Base-by-base conservation (phyloP, 2,888 invertebrate genomes). In the Sinotaia quadrata region DNA sequence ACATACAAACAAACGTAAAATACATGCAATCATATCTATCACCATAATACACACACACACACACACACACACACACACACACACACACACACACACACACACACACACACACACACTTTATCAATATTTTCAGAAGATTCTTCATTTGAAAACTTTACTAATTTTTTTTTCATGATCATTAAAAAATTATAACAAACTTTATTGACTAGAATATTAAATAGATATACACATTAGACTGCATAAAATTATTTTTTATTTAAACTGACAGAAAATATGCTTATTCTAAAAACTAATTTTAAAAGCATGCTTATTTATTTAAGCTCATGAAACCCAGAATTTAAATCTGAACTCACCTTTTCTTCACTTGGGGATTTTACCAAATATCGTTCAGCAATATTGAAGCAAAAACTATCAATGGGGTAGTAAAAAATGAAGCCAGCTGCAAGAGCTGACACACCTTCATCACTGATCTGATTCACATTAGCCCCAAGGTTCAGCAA, bases 401-500 rank as follows among this genome's bases (percentile, higher is more conserved):
- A 81, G 27, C 73, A 74, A 67, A 86, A 87, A 24, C 78, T 78
- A 21, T 85, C 82, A n/a, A 78, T 73, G 5, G 87, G 85, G 69
- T 87, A 88, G 71, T 81, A 87, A 70, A 83, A 85, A 24, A 88
- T 80, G 65, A 83, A 81, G 7, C 87, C 85, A 15, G 87, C 85
- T 3, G 85, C 80, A n/a, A 88, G 75, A 1, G 85, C 83, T 7
- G 88, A 87, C 49, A 87, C 81, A 4, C 87, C 86, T 68, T 86
- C 84, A 72, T 87, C 86, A 67, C 80, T 86, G 21, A 88, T 75
- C 69, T 85, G 83, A 75, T 88, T 88, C 8, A 88, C 84, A 70
- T 88, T 81, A 2, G 88, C 87, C 51, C 88, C 88, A 60, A 84
- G 81, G 71, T 88, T 87, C 10, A 88, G 78, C 31, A 88, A 76